phyloP scores from a whole-genome alignment of 2,113 vertebrate genomes.

The Phalacrocorax brasilianus region DNA sequence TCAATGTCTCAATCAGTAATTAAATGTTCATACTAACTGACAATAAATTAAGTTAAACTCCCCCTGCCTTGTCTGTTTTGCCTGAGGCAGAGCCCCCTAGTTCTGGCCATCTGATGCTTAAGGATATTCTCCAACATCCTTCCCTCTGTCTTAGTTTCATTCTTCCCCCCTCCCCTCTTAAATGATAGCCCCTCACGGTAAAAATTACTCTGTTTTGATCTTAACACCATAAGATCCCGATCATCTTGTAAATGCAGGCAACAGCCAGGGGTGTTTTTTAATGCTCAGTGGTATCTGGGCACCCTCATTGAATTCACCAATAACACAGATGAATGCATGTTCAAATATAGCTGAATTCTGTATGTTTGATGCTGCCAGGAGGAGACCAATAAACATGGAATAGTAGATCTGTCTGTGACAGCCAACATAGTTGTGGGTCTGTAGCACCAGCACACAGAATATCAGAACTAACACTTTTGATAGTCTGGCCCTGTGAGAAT shows the following conservation, averaged over 20 bases:
- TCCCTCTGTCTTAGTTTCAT: neutral
- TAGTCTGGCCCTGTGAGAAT: neutral
- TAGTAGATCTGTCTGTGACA: neutral
- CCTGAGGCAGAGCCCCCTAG: neutral
- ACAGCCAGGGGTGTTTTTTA: neutral
- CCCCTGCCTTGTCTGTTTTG: neutral
- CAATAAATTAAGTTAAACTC: neutral
- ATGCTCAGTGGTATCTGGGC: neutral
- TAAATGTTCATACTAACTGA: neutral
- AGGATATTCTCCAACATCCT: neutral
- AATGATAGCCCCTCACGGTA: neutral
- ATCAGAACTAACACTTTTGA: neutral
- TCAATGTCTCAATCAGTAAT: neutral
- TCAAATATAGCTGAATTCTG: too few species aligned
- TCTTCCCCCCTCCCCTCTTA: neutral
- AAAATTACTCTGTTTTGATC: neutral
- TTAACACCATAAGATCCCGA: neutral
- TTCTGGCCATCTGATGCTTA: neutral
- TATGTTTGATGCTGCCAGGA: neutral
- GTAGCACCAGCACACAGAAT: neutral
- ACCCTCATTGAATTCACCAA: neutral
- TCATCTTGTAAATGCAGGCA: neutral
- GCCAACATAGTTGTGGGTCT: neutral
- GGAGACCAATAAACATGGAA: neutral
- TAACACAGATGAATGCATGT: neutral